Percentiles rank a stretch among this genome's conserved stretches.
These are phyloP conservation scores for Clarias batrachus DNA, from an alignment of 2,113 vertebrate genomes.

Conservation along the genomic window DNA sequence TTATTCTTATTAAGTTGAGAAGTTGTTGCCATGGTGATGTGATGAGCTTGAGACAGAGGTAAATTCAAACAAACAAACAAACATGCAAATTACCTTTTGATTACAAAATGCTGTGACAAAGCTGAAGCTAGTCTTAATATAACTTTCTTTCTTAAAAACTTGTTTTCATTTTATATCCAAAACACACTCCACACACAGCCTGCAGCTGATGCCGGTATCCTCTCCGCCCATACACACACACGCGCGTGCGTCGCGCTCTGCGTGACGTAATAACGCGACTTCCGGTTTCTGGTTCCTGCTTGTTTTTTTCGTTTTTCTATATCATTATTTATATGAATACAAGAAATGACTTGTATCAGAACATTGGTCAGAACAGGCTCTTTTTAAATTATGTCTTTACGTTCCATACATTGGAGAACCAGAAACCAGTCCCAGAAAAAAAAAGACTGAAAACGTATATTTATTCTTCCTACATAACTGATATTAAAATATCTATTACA, in stretches of 20 bases:
- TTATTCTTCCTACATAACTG: too few species aligned
- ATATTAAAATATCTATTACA: too few species aligned
- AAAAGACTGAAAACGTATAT: too few species aligned
- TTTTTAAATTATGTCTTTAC: too few species aligned
- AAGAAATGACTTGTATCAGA: too few species aligned
- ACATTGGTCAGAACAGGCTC: too few species aligned
- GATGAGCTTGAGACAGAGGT: too few species aligned
- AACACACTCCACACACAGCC: neutral
- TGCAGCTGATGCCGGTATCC: slow-evolving; percentile 15
- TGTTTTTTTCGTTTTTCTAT: neutral
- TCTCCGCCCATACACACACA: neutral
- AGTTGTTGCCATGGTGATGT: slow-evolving; percentile 16
- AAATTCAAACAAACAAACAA: neutral
- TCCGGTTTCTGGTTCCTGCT: neutral
- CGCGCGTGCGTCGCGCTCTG: neutral
- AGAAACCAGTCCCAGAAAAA: too few species aligned
- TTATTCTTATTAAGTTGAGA: neutral
- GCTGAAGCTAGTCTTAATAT: neutral
- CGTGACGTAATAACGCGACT: neutral
- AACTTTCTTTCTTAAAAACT: too few species aligned
- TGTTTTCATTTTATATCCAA: too few species aligned
- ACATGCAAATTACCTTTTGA: neutral
- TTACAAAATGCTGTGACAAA: neutral
- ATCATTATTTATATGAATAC: neutral
- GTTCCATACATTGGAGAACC: too few species aligned